Evolutionary conservation across 2,113 vertebrate species (phyloP), one percentile per base, ranked within the genome.

Genomic region (Neodon shergylaensis): DNA sequence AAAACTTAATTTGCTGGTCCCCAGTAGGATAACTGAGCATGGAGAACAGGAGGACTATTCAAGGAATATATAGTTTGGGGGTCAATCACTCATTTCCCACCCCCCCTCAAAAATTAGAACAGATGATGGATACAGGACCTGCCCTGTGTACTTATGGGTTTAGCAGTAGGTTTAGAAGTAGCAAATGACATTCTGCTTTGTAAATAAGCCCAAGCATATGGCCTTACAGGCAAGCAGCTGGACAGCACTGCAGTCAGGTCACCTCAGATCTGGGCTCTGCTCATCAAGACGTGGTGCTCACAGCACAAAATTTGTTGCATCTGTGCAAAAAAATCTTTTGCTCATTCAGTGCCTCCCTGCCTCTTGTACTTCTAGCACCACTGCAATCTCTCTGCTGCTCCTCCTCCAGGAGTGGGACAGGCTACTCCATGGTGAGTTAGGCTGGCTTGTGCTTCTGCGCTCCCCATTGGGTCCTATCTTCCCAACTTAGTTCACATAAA

Each of bases 391-490:
- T 88, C 26, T 81, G 73, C 21, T 22, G n/a, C 26, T 39, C 14
- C 47, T 47, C 22, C 13, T 3, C 21, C 6, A 28, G 16, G 2
- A 79, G 3, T 54, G 7, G 12, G 42, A 1, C 70, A 81, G 78
- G 19, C 44, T 31, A 21, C 22, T 12, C 42, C 21, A 22, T 33
- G 10, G 1, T n/a, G 28, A 77, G 26, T 78, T 0, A 7, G 31
- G 49, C 33, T 68, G 66, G 1, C 22, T 58, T 70, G 90, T 54
- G 49, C 1, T 0, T 31, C 70, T 14, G 3, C 63, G 28, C 13
- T n/a, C n/a, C 9, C n/a, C 54, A 9, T 65, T 63, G 52, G 61
- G 13, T 1, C 0, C 24, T 10, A 1, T n/a, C 9, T 7, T 58
- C 21, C 16, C 49, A 14, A 26, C 13, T 17, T 14, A 24, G 4